Percentiles rank a stretch among this genome's conserved stretches.
These are phyloP conservation scores for Oikopleura vanhoeffeni DNA, from an alignment of 23 tunicate genomes.

Conservation along the genomic window DNA sequence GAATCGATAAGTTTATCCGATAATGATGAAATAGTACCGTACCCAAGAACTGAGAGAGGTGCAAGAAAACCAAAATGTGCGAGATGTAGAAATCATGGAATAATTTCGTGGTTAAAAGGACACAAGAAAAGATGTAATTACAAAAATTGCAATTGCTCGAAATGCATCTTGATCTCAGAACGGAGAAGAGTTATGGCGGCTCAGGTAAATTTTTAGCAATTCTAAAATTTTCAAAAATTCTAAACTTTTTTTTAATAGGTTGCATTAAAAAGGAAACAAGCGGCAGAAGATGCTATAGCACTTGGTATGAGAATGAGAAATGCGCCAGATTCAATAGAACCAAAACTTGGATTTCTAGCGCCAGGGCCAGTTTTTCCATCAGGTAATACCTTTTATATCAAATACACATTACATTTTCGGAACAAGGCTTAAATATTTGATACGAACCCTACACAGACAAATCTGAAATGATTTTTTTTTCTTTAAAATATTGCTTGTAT, in stretches of 20 bases:
- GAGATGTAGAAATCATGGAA: conserved; percentile 76
- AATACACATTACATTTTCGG: too few species aligned
- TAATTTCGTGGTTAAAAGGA: conserved; percentile 86
- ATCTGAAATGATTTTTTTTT: too few species aligned
- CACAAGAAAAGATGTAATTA: conserved; percentile 73
- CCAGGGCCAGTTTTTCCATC: conserved; percentile 30
- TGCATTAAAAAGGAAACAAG: conserved; percentile 81
- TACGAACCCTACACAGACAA: too few species aligned
- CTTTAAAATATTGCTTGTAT: too few species aligned
- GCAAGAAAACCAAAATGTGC: conserved; percentile 92
- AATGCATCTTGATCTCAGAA: conserved; percentile 63
- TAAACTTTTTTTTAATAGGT: conserved; percentile 32
- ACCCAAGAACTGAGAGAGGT: conserved; percentile 78
- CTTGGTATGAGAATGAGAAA: conserved; percentile 37
- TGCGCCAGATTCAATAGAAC: conserved; percentile 9
- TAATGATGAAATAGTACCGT: conserved; percentile 44
- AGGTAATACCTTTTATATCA: not conserved
- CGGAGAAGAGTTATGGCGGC: conserved; percentile 94
- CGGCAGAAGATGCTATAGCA: conserved; percentile 96
- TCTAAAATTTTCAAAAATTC: not conserved
- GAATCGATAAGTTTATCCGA: not conserved
- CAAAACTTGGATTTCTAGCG: conserved; percentile 21
- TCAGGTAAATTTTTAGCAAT: conserved; percentile 32
- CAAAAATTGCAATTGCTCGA: conserved; percentile 54
- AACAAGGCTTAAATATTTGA: too few species aligned